phyloP scores from a whole-genome alignment of 92 coral and sea anemone genomes.

The Siderastrea siderea region DNA sequence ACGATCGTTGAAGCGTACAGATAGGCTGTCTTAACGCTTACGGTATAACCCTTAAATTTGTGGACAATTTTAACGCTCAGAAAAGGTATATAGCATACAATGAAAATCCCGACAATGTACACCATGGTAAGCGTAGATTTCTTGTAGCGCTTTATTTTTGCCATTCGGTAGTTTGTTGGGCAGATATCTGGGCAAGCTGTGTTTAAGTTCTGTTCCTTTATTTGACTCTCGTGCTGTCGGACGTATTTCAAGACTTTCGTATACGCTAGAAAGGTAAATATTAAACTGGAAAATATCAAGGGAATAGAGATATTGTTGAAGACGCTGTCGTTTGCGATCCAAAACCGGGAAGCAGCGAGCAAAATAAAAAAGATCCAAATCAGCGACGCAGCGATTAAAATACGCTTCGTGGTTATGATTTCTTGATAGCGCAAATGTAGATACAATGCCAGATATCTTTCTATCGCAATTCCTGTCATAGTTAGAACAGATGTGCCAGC shows the following conservation, averaged over 20 bases:
- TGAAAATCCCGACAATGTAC: constrained; percentile 69
- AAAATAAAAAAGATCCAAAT: constrained; percentile 44
- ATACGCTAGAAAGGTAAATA: constrained; percentile 61
- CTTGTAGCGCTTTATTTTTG: constrained; percentile 46
- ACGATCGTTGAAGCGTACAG: constrained; percentile 57
- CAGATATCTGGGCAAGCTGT: neutral
- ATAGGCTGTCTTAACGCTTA: constrained; percentile 65
- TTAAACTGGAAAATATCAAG: constrained; percentile 28
- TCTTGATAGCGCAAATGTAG: constrained; percentile 59
- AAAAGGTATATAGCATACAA: constrained; percentile 71
- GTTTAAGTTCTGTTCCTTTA: constrained; percentile 18
- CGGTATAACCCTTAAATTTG: constrained; percentile 50
- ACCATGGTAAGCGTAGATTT: constrained; percentile 85
- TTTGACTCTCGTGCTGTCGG: constrained; percentile 70
- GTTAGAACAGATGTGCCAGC: constrained; percentile 40
- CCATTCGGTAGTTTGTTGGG: neutral
- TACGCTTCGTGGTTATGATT: constrained; percentile 47
- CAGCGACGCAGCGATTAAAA: neutral
- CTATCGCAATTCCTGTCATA: constrained; percentile 60
- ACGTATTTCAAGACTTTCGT: constrained; percentile 64
- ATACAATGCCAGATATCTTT: constrained; percentile 57
- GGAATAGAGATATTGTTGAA: constrained; percentile 51
- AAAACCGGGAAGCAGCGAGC: constrained; percentile 43
- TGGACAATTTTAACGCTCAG: constrained; percentile 56
- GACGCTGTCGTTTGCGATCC: constrained; percentile 46